Conservation (phyloP, 2,888 invertebrate species). For the Cloeon dipterum region DNA sequence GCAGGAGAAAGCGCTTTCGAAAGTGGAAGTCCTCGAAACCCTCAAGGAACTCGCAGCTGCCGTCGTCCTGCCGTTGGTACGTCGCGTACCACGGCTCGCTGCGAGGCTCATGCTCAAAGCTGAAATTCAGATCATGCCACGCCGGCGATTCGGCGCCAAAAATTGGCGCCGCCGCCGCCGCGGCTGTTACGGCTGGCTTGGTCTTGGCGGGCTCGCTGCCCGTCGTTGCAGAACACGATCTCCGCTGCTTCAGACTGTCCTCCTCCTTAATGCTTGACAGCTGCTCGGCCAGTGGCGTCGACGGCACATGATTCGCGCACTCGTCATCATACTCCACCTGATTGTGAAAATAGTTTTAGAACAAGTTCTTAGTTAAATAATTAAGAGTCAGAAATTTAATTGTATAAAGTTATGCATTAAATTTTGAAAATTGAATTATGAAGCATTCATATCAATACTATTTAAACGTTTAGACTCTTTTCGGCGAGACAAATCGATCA, state of each 20-base stretch:
- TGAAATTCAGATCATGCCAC: conserved; percentile 42
- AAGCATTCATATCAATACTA: no score
- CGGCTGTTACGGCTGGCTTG: conserved; percentile 7
- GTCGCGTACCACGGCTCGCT: conserved; percentile 60
- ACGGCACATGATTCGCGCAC: background rate
- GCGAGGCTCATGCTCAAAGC: conserved; percentile 49
- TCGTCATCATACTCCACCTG: conserved; percentile 1
- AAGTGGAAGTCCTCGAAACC: conserved; percentile 29
- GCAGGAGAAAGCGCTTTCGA: conserved; percentile 39
- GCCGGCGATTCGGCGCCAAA: no score
- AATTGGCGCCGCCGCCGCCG: no score
- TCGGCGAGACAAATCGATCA: no score
- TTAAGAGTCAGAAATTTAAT: no score
- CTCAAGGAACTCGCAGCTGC: conserved; percentile 31
- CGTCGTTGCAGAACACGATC: conserved; percentile 3
- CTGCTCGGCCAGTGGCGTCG: background rate
- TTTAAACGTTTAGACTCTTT: no score
- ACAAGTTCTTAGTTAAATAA: conserved; percentile 8
- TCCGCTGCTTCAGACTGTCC: conserved; percentile 8
- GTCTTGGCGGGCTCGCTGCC: conserved; percentile 13
- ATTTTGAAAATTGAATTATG: no score
- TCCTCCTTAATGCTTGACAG: background rate
- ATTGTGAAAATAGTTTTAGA: no score
- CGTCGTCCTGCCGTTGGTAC: conserved; percentile 50
- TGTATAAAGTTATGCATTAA: no score